phyloP scores from a whole-genome alignment of 2,797 vertebrate species.

The Simalia tracyae region DNA sequence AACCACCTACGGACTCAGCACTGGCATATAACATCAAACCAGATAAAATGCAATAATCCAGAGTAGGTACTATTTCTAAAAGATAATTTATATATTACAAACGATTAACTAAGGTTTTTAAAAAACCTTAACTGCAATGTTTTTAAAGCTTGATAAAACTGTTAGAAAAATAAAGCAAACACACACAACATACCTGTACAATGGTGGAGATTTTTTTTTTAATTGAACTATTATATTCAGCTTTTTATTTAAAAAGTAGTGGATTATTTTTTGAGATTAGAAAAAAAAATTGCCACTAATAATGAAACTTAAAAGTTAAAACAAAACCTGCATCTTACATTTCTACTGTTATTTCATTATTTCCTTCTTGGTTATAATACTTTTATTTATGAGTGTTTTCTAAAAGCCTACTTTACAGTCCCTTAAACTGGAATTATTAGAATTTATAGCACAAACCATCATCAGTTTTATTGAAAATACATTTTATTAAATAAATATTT shows the following conservation, averaged over 20 bases:
- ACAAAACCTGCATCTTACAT: not conserved
- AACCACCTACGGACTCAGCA: not conserved
- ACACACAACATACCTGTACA: too few relatives aligned
- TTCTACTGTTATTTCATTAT: not conserved
- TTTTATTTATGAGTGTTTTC: not conserved
- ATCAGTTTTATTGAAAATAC: not conserved
- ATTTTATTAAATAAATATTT: not conserved
- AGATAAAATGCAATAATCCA: not conserved
- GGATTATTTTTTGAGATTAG: too few relatives aligned
- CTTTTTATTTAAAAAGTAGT: too few relatives aligned
- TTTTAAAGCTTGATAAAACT: too few relatives aligned
- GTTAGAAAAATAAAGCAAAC: too few relatives aligned
- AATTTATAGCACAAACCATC: not conserved
- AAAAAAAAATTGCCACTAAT: too few relatives aligned
- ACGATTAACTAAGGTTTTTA: too few relatives aligned
- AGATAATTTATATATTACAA: too few relatives aligned
- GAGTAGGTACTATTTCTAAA: not conserved
- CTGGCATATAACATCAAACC: not conserved
- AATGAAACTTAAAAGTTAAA: too few relatives aligned
- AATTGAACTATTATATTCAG: too few relatives aligned
- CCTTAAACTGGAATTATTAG: not conserved
- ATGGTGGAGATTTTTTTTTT: too few relatives aligned
- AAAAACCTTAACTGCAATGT: too few relatives aligned
- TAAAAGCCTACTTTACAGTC: not conserved
- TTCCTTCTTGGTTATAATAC: not conserved